Evolutionary conservation across 2,113 vertebrate genomes (phyloP), one percentile per base, ranked within the genome.

Genomic region (Chascanopsetta lugubris): DNA sequence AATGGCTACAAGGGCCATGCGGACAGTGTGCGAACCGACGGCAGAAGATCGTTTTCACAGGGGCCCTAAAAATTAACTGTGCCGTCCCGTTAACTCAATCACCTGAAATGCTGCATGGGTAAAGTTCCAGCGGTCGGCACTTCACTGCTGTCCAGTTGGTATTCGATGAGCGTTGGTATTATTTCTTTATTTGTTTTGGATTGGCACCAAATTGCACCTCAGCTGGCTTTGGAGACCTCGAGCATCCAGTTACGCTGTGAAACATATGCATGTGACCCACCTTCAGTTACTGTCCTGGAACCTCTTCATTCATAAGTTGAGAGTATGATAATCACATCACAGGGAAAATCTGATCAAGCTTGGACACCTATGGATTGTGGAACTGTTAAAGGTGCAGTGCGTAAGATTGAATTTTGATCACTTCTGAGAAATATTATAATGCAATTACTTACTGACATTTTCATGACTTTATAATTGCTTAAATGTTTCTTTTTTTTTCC

Each of bases 31-130:
- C 15, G 61, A 86, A 86, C 79, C 77, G 80, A 73, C 69, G 81
- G 78, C 79, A 80, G 46, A 78, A 83, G 74, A 84, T 82, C 67
- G 76, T 89, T 90, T 89, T 88, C 72, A 81, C 72, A 80, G 72
- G 58, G 72, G 45, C 68, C 59, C 66, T 86, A 73, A 87, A 89
- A 89, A 82, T 86, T 72, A 82, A 87, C 75, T 47, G 77, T 69
- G 50, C 73, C 53, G 51, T 70, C 74, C 81, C 36, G 61, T 87
- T 88, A 85, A 79, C 55, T 77, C 71, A 60, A 62, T 79, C 36
- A 57, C 74, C 56, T 68, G 75, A 29, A 69, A 72, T 63, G 70
- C 56, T 62, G 79, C 70, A 50, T 67, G 85, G 64, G 80, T 62
- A n/a, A 63, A 63, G 68, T 78, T 83, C 78, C 66, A 67, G 59